Evolutionary conservation across 2,113 vertebrate genomes (phyloP).

Genomic region (Oncorhynchus tshawytscha): DNA sequence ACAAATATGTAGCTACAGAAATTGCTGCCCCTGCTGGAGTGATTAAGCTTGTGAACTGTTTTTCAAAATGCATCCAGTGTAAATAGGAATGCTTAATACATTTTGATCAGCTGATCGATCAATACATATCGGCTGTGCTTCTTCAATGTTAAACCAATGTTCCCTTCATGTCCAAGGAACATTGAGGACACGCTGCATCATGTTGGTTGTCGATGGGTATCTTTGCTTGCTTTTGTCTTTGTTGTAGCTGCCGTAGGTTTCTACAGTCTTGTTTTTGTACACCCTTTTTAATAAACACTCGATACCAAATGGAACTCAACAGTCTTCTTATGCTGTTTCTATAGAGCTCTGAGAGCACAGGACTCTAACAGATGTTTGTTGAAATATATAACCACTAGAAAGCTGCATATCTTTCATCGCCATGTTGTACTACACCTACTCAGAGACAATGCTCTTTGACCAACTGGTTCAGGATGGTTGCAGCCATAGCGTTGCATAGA

Average conservation of each 20-base stretch:
- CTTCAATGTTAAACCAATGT: conserved; percentile 9
- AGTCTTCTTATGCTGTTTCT: background rate
- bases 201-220: conserved; percentile 2
- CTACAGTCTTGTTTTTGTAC: background rate
- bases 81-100: conserved; percentile 32
- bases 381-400: no score
- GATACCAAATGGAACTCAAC: background rate
- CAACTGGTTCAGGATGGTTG: no score
- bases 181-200: conserved; percentile 7
- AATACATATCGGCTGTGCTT: background rate
- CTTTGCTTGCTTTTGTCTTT: background rate
- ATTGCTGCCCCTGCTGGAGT: conserved; percentile 15
- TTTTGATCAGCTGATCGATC: background rate
- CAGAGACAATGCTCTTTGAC: no score
- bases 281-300: conserved; percentile 6
- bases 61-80: conserved; percentile 23
- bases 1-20: conserved; percentile 4
- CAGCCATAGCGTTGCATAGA: no score
- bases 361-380: no score
- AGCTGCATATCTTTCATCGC: no score
- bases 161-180: background rate
- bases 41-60: background rate
- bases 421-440: no score
- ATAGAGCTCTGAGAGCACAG: background rate
- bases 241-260: background rate